Evolutionary conservation across 1,140 invertebrate species (phyloP).

Genomic region (Nymphalis io): DNA sequence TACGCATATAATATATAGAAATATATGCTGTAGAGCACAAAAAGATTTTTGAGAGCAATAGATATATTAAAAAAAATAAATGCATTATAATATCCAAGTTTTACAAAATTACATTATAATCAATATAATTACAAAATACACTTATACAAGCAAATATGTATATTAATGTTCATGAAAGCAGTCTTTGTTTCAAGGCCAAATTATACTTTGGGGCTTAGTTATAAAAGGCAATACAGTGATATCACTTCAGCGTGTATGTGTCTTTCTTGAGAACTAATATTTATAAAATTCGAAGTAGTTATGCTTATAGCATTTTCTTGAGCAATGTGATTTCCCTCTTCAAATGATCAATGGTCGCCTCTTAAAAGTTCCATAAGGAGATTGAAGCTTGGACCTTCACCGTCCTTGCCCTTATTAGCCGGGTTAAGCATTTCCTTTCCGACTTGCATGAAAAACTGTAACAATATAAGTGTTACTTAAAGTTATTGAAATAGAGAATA

Average conservation of each 20-base stretch:
- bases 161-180: conserved; percentile 45
- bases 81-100: conserved; percentile 35
- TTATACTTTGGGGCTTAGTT: conserved; percentile 30
- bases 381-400: conserved; percentile 94
- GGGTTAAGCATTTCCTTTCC: conserved; percentile 95
- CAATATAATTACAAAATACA: conserved; percentile 6
- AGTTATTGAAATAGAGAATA: neutral
- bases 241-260: conserved; percentile 32
- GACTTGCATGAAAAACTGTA: conserved; percentile 83
- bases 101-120: conserved; percentile 29
- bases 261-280: conserved; percentile 9
- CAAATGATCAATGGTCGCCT: conserved; percentile 89
- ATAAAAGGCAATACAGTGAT: conserved; percentile 44
- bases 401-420: conserved; percentile 90
- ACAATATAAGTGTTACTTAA: neutral
- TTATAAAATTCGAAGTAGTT: conserved; percentile 2
- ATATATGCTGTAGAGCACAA: conserved; percentile 11
- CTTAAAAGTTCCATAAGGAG: conserved; percentile 96
- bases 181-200: conserved; percentile 54
- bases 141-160: conserved; percentile 9
- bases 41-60: conserved; percentile 31
- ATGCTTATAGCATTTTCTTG: conserved; percentile 39
- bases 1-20: conserved; percentile 1
- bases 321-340: conserved; percentile 46
- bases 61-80: conserved; percentile 40